Conservation (phyloP, 2,113 vertebrate species). For the Spermophilus dauricus region DNA sequence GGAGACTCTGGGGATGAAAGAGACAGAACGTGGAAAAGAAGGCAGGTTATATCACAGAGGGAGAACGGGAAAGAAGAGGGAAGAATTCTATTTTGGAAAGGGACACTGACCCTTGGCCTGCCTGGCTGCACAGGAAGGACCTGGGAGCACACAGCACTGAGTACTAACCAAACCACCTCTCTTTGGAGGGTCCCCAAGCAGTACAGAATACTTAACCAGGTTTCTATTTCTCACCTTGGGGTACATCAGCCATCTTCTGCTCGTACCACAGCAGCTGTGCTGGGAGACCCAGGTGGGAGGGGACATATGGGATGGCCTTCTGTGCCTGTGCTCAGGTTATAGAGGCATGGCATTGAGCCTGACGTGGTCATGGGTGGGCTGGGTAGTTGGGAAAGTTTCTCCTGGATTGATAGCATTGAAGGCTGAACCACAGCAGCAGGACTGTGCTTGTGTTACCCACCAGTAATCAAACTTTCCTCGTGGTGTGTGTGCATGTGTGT, state of each 20-base stretch:
- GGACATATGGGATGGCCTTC: no score
- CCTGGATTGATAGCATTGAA: not conserved
- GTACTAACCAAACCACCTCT: not conserved
- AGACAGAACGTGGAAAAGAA: not conserved
- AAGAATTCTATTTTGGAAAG: conserved; percentile 76
- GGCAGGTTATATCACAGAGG: not conserved
- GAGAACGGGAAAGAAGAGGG: not conserved
- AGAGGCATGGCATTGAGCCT: not conserved
- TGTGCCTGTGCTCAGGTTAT: not conserved
- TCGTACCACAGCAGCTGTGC: not conserved
- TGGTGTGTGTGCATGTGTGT: not conserved
- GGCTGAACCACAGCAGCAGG: conserved; percentile 24
- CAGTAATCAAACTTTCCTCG: not conserved
- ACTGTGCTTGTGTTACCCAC: conserved; percentile 56
- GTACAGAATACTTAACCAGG: conserved; percentile 10
- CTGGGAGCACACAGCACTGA: no score
- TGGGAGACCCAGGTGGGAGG: not conserved
- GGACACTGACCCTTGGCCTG: no score
- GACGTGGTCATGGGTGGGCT: not conserved
- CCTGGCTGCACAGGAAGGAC: no score
- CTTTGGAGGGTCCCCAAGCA: not conserved
- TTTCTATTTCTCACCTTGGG: not conserved
- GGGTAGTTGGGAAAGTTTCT: not conserved
- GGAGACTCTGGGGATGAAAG: not conserved
- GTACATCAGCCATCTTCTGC: not conserved